Conservation (phyloP, 23 tunicate genomes). For the Ascidia mentula region DNA sequence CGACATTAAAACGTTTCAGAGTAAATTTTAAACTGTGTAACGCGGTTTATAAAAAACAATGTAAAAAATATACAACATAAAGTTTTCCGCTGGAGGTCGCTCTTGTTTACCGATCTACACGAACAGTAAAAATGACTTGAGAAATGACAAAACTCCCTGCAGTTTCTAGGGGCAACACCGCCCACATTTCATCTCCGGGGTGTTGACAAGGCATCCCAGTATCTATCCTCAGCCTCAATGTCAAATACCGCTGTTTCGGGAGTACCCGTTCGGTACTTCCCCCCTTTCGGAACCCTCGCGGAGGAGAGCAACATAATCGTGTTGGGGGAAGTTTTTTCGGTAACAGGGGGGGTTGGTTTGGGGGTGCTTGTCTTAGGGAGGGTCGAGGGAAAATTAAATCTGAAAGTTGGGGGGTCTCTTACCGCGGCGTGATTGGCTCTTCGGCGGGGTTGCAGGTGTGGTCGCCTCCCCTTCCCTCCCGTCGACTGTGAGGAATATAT, state of each 20-base stretch:
- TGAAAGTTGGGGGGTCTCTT: constrained; percentile 13
- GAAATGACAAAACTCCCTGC: no score
- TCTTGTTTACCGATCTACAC: no score
- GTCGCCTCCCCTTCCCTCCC: constrained; percentile 63
- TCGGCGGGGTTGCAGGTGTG: constrained; percentile 28
- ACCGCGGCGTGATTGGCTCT: constrained; percentile 39
- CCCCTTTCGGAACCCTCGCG: constrained; percentile 24
- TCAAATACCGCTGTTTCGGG: constrained; percentile 51
- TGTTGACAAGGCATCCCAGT: constrained; percentile 49
- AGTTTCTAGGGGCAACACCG: no score
- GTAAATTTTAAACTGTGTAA: no score
- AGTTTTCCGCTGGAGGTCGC: no score
- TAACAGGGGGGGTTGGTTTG: background rate
- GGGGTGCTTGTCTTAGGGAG: background rate
- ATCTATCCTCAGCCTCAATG: constrained; percentile 65
- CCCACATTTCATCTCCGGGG: background rate
- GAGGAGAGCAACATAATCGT: constrained; percentile 16
- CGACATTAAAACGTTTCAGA: no score
- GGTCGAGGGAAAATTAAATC: background rate
- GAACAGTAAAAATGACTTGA: no score
- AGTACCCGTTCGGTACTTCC: constrained; percentile 13
- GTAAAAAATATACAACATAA: no score
- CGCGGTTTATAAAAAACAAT: no score
- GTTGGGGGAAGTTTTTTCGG: background rate
- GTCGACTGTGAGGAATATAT: constrained; percentile 22